These are phyloP conservation scores for Cheilosia vernalis DNA, from an alignment of 2,888 invertebrate species.

Conservation along the genomic window DNA sequence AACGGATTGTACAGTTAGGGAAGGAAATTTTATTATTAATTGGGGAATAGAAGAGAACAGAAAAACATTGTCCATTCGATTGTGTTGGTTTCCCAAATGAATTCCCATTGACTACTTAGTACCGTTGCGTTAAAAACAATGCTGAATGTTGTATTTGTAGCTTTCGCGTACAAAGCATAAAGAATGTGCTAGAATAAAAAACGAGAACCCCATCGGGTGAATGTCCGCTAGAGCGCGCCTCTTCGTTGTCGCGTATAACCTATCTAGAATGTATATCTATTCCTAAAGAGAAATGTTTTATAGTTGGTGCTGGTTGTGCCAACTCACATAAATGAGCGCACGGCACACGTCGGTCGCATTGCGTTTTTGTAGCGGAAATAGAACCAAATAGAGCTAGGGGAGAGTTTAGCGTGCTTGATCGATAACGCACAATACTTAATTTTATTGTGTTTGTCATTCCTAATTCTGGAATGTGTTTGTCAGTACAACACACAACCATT, in stretches of 20 bases:
- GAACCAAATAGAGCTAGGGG: conserved; percentile 45
- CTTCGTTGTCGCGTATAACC: conserved; percentile 24
- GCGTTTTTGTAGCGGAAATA: conserved; percentile 54
- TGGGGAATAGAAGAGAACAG: conserved; percentile 14
- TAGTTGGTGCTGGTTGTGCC: conserved; percentile 44
- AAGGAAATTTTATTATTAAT: conserved; percentile 36
- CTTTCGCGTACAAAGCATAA: conserved; percentile 14
- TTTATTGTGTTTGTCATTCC: conserved; percentile 20
- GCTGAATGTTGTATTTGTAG: background rate
- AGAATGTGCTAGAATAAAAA: conserved; percentile 35
- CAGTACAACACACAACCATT: conserved; percentile 26
- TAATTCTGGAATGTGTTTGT: conserved; percentile 57
- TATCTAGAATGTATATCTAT: conserved; percentile 31
- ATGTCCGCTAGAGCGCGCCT: conserved; percentile 29
- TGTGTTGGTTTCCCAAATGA: conserved; percentile 9
- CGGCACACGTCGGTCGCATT: conserved; percentile 50
- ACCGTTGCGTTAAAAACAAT: conserved; percentile 48
- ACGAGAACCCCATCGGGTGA: conserved; percentile 24
- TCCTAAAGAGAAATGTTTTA: conserved; percentile 32
- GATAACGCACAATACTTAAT: conserved; percentile 38
- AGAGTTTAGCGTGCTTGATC: conserved; percentile 58
- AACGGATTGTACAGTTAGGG: conserved; percentile 5
- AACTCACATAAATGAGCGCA: conserved; percentile 40
- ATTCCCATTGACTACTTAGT: conserved; percentile 47
- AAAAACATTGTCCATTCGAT: conserved; percentile 12